Evolutionary conservation across 1,140 invertebrate genomes (phyloP).

Genomic region (Dysdera silvatica): DNA sequence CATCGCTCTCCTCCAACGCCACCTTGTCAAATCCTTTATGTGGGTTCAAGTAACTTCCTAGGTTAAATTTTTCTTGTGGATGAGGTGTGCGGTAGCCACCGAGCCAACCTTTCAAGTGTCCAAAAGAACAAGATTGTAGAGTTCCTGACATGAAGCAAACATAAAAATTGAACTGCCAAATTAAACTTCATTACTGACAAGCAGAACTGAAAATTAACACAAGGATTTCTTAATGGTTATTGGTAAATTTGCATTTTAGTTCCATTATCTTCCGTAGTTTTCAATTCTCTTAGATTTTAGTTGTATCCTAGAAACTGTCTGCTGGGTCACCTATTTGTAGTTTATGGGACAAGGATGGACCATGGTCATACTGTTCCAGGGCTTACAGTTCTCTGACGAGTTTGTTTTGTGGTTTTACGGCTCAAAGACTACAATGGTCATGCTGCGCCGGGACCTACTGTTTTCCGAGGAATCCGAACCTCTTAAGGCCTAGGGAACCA

Average conservation of each 20-base stretch:
- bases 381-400: too few species aligned
- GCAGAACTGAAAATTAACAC: not conserved
- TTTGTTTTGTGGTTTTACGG: too few species aligned
- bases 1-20: conserved; percentile 35
- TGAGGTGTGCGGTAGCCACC: conserved; percentile 29
- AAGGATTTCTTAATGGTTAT: not conserved
- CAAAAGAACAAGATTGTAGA: conserved; percentile 22
- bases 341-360: too few species aligned
- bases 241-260: not conserved
- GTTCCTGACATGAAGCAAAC: conserved; percentile 23
- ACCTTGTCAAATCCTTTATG: conserved; percentile 37
- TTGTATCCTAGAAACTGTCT: too few species aligned
- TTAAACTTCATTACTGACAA: not conserved
- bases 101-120: conserved; percentile 33
- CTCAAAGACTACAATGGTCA: too few species aligned
- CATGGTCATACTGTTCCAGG: too few species aligned
- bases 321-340: too few species aligned
- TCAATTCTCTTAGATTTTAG: not conserved
- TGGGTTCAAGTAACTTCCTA: conserved; percentile 33
- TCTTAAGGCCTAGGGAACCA: too few species aligned
- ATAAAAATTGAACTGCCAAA: not conserved
- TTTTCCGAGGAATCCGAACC: too few species aligned
- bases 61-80: conserved; percentile 31
- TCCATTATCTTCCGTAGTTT: not conserved
- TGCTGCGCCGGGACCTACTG: too few species aligned